phyloP scores from a whole-genome alignment of 2,888 invertebrate species.

The Ectemnius continuus region DNA sequence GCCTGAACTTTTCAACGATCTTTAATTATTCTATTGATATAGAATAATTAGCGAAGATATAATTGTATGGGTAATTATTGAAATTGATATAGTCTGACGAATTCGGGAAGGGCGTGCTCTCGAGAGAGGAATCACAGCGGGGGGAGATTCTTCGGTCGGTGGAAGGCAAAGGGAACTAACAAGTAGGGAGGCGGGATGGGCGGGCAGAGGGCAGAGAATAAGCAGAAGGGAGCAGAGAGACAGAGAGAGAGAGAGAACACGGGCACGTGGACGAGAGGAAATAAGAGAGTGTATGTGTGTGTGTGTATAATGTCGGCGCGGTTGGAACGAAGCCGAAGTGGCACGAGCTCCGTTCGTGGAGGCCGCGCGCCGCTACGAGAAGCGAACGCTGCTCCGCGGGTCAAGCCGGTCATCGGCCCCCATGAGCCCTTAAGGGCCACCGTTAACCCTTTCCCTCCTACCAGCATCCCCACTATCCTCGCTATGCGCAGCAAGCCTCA shows the following conservation, averaged over 20 bases:
- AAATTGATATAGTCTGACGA: too few relatives aligned
- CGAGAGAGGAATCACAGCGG: too few relatives aligned
- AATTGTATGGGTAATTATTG: too few relatives aligned
- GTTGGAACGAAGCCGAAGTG: constrained; percentile 51
- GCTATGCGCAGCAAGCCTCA: not conserved
- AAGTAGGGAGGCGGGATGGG: not conserved
- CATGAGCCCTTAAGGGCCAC: constrained; percentile 54
- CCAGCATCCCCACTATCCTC: constrained; percentile 4
- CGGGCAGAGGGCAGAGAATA: constrained; percentile 5
- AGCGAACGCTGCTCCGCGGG: constrained; percentile 57
- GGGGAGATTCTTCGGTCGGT: not conserved
- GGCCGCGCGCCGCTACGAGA: constrained; percentile 49
- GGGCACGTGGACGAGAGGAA: constrained; percentile 1
- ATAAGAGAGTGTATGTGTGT: constrained; percentile 2
- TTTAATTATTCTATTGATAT: too few relatives aligned
- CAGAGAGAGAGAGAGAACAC: too few relatives aligned
- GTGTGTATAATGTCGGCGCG: constrained; percentile 24
- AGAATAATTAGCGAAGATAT: too few relatives aligned
- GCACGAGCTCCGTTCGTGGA: constrained; percentile 55
- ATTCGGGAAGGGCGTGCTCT: too few relatives aligned
- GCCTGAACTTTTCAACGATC: too few relatives aligned
- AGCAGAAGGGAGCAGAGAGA: not conserved
- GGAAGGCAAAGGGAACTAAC: constrained; percentile 5
- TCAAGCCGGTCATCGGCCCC: constrained; percentile 75
- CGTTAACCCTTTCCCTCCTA: constrained; percentile 36